Evolutionary conservation across 2,888 invertebrate genomes (phyloP).

Genomic region (Torymus texanus): DNA sequence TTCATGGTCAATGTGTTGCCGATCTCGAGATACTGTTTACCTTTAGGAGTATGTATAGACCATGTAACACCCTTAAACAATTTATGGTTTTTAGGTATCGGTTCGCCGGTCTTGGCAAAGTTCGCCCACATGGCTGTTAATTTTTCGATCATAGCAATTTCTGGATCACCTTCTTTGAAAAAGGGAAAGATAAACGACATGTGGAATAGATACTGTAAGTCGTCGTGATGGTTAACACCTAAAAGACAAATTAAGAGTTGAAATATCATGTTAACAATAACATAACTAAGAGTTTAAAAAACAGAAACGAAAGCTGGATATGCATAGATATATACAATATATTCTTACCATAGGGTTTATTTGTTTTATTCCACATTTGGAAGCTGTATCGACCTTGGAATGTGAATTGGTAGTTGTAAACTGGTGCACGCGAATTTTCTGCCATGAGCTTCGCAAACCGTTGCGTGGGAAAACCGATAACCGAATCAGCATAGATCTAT

Average conservation of each 20-base stretch:
- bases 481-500: slow-evolving; percentile 78
- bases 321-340: too few species aligned
- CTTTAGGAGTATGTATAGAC: slow-evolving; percentile 63
- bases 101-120: slow-evolving; percentile 76
- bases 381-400: slow-evolving; percentile 80
- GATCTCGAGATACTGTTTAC: slow-evolving; percentile 71
- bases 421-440: slow-evolving; percentile 77
- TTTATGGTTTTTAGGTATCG: slow-evolving; percentile 71
- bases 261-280: too few species aligned
- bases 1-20: slow-evolving; percentile 70
- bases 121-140: slow-evolving; percentile 74
- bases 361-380: slow-evolving; percentile 74
- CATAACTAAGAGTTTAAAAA: too few species aligned
- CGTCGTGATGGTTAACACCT: slow-evolving; percentile 76
- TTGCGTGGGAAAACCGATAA: slow-evolving; percentile 74
- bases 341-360: slow-evolving; percentile 74
- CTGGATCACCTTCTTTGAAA: slow-evolving; percentile 72
- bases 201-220: slow-evolving; percentile 76
- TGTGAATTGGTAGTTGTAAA: slow-evolving; percentile 80
- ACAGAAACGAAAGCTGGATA: too few species aligned
- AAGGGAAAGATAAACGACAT: slow-evolving; percentile 70
- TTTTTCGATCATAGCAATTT: slow-evolving; percentile 72
- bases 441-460: slow-evolving; percentile 76
- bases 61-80: slow-evolving; percentile 70
- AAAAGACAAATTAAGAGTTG: neutral